phyloP scores from a whole-genome alignment of 2,888 invertebrate species.

The Pristionchus mayeri region DNA sequence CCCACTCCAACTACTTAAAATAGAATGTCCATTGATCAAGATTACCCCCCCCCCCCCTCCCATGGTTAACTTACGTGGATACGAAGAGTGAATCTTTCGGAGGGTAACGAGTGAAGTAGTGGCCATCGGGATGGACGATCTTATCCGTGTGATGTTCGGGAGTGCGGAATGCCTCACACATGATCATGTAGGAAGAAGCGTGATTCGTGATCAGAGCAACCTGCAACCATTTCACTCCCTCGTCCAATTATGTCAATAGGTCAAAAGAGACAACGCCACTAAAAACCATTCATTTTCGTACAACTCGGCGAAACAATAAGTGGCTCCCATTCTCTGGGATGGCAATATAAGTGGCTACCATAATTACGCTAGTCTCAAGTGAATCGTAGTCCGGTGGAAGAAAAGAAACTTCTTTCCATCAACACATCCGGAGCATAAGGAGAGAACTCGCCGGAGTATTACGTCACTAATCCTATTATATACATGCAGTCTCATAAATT shows the following conservation, averaged over 20 bases:
- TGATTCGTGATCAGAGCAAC: conserved; percentile 75
- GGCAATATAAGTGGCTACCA: no score
- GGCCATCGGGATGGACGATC: conserved; percentile 53
- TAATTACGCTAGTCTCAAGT: no score
- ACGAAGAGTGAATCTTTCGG: conserved; percentile 49
- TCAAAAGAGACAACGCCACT: no score
- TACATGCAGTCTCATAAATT: not conserved
- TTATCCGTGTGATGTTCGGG: conserved; percentile 67
- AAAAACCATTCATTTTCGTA: no score
- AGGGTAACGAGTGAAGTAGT: conserved; percentile 53
- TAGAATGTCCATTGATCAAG: not conserved
- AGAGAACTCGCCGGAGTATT: conserved; percentile 1
- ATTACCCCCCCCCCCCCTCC: not conserved
- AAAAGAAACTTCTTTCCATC: not conserved
- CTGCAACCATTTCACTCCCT: conserved; percentile 53
- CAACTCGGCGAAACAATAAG: no score
- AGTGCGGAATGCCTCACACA: conserved; percentile 76
- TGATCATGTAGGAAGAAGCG: conserved; percentile 74
- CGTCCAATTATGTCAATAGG: not conserved
- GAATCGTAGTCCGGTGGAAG: not conserved
- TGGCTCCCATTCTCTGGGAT: no score
- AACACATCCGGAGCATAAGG: not conserved
- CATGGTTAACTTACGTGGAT: conserved; percentile 43
- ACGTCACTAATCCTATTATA: conserved; percentile 35
- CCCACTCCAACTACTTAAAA: not conserved